A percentile compares a stretch with the other conserved stretches of the same genome.
Conservation (phyloP, 1,140 invertebrate species). For the Drosophila paulistorum region DNA sequence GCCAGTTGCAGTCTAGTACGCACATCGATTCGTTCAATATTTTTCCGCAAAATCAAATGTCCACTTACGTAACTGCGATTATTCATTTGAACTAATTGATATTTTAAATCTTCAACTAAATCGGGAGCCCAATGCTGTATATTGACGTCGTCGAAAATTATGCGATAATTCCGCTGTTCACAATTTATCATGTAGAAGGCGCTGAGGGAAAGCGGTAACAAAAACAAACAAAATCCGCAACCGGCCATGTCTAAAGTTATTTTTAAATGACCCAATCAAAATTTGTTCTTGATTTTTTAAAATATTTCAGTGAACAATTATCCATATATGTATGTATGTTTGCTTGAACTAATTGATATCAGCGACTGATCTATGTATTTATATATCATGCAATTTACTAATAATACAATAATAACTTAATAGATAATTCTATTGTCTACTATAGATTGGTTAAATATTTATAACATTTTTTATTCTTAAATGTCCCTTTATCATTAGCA, state of each 20-base stretch:
- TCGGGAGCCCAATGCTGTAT: constrained; percentile 27
- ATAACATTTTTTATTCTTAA: too few species aligned
- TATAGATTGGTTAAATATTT: too few species aligned
- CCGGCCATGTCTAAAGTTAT: constrained; percentile 25
- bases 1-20: constrained; percentile 30
- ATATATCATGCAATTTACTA: too few species aligned
- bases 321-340: neutral
- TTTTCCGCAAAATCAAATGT: constrained; percentile 23
- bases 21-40: constrained; percentile 16
- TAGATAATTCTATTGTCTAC: too few species aligned
- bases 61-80: constrained; percentile 48
- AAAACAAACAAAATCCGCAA: constrained; percentile 16
- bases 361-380: neutral
- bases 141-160: constrained; percentile 33
- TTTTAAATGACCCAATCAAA: constrained; percentile 4
- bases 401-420: too few species aligned
- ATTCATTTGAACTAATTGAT: constrained; percentile 12
- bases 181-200: neutral
- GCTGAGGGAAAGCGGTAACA: constrained; percentile 19
- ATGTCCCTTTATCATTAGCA: too few species aligned
- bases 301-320: neutral
- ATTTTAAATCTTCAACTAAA: constrained; percentile 27
- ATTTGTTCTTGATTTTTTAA: constrained; percentile 10
- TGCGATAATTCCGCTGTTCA: constrained; percentile 35
- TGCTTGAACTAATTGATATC: constrained; percentile 6